Conservation (phyloP, 2,797 vertebrate species). For the Hephaestus fuliginosus region DNA sequence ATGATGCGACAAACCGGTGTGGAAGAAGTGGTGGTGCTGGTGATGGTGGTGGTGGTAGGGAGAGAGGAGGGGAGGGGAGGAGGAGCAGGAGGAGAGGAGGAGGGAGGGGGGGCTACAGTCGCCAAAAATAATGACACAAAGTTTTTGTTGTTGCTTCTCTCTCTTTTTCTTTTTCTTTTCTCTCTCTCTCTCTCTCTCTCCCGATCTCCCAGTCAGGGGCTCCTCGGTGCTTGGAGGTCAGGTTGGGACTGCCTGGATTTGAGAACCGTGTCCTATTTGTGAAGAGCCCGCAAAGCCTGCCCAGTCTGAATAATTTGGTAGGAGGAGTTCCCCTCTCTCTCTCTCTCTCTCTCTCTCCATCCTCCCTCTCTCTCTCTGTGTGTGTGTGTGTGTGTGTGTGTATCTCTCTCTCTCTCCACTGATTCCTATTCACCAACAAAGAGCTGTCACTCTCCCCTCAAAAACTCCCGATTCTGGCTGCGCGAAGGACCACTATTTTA, state of each 20-base stretch:
- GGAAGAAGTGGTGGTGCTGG: conserved; percentile 40
- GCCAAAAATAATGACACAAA: conserved; percentile 75
- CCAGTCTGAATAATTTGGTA: conserved; percentile 98
- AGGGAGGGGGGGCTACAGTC: conserved; percentile 30
- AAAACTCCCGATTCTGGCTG: conserved; percentile 86
- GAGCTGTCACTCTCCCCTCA: conserved; percentile 95
- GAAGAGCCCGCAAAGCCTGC: conserved; percentile 93
- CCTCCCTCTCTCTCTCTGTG: conserved; percentile 76
- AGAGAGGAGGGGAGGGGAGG: conserved; percentile 45
- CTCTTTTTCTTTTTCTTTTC: background rate
- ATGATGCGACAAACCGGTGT: conserved; percentile 83
- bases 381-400: conserved; percentile 22
- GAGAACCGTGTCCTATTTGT: conserved; percentile 96
- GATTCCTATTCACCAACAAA: conserved; percentile 98
- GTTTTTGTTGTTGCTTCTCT: conserved; percentile 71
- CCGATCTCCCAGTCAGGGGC: conserved; percentile 85
- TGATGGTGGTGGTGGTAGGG: conserved; percentile 21
- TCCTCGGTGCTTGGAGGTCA: conserved; percentile 93
- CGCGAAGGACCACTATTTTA: conserved; percentile 82
- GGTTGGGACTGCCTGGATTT: conserved; percentile 94
- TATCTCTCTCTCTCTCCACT: conserved; percentile 87
- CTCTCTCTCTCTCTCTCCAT: conserved; percentile 75
- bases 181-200: conserved; percentile 45
- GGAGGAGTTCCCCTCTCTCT: conserved; percentile 93
- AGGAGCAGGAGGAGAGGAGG: no score